These are phyloP conservation scores for Taenioides sp. DNA, from an alignment of 2,797 vertebrate genomes.

Conservation along the genomic window DNA sequence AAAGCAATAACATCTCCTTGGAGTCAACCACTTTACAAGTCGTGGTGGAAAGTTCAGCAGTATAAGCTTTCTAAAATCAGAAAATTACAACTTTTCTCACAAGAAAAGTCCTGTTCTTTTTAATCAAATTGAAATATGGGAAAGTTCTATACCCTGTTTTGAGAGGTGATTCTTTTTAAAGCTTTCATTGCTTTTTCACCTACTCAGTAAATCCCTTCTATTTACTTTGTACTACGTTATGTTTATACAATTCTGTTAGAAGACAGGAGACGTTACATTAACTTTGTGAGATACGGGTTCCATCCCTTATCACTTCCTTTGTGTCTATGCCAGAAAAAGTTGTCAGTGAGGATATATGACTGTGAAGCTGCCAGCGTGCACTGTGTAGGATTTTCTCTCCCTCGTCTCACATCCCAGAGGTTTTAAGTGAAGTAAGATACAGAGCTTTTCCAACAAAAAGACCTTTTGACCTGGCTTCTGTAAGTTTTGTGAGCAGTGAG, in stretches of 20 bases:
- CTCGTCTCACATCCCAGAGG: constrained; percentile 49
- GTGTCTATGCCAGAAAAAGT: constrained; percentile 36
- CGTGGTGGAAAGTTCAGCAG: no score
- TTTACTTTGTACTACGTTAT: background rate
- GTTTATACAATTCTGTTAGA: background rate
- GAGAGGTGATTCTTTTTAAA: background rate
- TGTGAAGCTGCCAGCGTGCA: constrained; percentile 39
- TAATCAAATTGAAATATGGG: no score
- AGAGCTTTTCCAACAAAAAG: constrained; percentile 48
- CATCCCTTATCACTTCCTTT: constrained; percentile 15
- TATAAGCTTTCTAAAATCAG: no score
- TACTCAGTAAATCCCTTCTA: background rate
- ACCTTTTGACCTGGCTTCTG: constrained; percentile 61
- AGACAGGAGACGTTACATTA: background rate
- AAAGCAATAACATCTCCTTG: no score
- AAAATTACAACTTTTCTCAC: no score
- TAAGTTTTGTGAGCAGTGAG: constrained; percentile 42
- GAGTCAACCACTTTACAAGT: no score
- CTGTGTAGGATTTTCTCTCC: constrained; percentile 40
- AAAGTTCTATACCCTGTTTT: no score
- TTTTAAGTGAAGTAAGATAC: constrained; percentile 47
- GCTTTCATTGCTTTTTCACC: background rate
- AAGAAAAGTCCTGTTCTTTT: no score
- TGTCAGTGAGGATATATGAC: constrained; percentile 54
- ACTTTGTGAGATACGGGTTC: background rate